These are phyloP conservation scores for Octodon degus DNA, from an alignment of 2,113 vertebrate genomes.

Conservation along the genomic window DNA sequence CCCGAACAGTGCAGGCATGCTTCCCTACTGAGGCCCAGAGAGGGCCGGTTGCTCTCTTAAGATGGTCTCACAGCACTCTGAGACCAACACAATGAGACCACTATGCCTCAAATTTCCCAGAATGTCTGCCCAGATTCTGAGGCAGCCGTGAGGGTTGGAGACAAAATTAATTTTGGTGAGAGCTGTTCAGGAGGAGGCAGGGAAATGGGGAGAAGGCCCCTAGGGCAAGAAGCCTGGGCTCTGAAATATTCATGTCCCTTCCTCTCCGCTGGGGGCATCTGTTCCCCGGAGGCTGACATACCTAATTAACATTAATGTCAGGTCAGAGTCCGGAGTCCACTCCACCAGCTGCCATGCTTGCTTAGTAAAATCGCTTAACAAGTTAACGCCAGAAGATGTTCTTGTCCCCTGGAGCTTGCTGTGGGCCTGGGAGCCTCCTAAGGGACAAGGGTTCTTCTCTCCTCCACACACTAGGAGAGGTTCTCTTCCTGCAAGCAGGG, in stretches of 20 bases:
- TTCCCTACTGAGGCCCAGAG: neutral
- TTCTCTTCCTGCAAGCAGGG: neutral
- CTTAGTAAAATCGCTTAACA: conserved; percentile 82
- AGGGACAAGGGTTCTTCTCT: neutral
- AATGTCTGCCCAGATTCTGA: neutral
- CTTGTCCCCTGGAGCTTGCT: conserved; percentile 74
- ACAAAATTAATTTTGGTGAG: conserved; percentile 22
- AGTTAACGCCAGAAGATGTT: conserved; percentile 81
- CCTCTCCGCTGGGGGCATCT: neutral
- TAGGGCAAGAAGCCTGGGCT: neutral
- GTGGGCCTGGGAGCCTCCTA: conserved; percentile 44
- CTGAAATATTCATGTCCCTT: conserved; percentile 57
- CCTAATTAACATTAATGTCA: conserved; percentile 75
- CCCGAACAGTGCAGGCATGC: neutral
- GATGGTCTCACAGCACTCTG: neutral
- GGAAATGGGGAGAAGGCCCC: neutral
- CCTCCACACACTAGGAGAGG: neutral
- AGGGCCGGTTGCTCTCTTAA: conserved; percentile 5
- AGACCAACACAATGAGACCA: no score
- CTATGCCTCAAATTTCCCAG: neutral
- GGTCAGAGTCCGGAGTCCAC: conserved; percentile 76
- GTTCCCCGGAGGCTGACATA: conserved; percentile 50
- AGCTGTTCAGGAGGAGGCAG: neutral
- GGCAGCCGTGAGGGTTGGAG: neutral
- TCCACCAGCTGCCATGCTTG: conserved; percentile 67